A percentile compares a stretch with the other conserved stretches of the same genome.
Evolutionary conservation across 2,888 invertebrate genomes (phyloP).

Genomic region (Eupsilia transversa): DNA sequence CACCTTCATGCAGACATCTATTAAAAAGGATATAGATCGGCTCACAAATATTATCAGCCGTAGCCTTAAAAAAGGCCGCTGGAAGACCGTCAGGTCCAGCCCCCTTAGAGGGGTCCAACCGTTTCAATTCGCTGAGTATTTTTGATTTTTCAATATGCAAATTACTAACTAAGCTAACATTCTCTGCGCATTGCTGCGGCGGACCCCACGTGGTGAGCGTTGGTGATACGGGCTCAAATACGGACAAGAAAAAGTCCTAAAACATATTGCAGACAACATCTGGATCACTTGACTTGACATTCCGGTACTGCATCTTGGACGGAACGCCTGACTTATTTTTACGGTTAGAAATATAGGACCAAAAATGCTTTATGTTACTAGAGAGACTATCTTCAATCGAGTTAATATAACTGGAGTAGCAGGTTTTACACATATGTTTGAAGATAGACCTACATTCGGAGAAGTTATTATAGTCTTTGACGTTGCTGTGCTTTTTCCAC

Average conservation of each 20-base stretch:
- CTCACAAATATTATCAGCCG: too few relatives aligned
- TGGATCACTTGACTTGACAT: conserved; percentile 4
- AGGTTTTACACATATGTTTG: conserved; percentile 1
- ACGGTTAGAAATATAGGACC: not conserved
- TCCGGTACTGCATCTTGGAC: not conserved
- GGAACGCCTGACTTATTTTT: not conserved
- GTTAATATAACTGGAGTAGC: not conserved
- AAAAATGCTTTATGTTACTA: too few relatives aligned
- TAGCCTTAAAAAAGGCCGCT: too few relatives aligned
- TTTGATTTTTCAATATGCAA: not conserved
- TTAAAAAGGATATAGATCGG: too few relatives aligned
- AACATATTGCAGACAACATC: conserved; percentile 4
- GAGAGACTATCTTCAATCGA: not conserved
- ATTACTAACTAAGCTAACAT: not conserved
- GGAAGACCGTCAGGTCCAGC: too few relatives aligned
- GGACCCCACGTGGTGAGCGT: not conserved
- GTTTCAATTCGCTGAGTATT: too few relatives aligned
- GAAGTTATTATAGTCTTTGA: not conserved
- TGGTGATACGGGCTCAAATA: not conserved
- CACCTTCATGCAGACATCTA: too few relatives aligned
- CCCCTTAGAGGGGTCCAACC: too few relatives aligned
- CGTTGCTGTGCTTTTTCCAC: too few relatives aligned
- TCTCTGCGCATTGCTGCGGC: not conserved
- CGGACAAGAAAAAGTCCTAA: not conserved
- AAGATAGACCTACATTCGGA: conserved; percentile 9